Base-by-base conservation (phyloP, 1,140 invertebrate species). In the Cecropterus lyciades region DNA sequence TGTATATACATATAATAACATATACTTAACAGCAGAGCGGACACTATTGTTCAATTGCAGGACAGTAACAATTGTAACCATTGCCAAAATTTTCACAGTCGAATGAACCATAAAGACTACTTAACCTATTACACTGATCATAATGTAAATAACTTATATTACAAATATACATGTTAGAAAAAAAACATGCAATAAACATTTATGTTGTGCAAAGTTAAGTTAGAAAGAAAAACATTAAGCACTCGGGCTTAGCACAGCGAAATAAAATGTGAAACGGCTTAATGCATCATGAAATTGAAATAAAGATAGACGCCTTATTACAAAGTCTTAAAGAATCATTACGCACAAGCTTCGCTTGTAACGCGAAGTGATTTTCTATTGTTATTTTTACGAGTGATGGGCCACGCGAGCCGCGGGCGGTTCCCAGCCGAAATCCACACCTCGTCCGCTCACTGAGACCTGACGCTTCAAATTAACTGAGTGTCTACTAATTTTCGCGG, bases 361-460 rank as follows among this genome's bases (percentile, higher is more conserved):
- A 70, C 68, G 67, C 62, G 74, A 75, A 79, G 75, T 77, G 72
- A 80, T 79, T 82, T 69, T 77, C 75, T 79, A 75, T 80, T 75
- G 73, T 79, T 73, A 71, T 80, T 85, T 86, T 82, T 81, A 80
- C 72, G 75, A 77, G 66, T 64, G 78, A 68, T 69, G 70, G 65
- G 69, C 51, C 73, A 77, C 75, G 72, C 63, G 46, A 65, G 78
- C 86, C 83, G 37, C 75, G 65, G 83, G 86, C 84, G 79, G 72
- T 89, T 89, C 86, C 72, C 86, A 85, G 65, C 81, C 79, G 78
- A 81, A 82, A 84, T 80, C 70, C 71, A 76, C 73, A 75, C 74
- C 68, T 79, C 77, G 69, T 42, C 72, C 79, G 75, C 72, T 82
- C 73, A 75, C 77, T 59, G 74, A 68, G 65, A 75, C 69, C 75